Evolutionary conservation across 2,888 invertebrate genomes (phyloP), one percentile per base, ranked within the genome.

Genomic region (Oithona nana): DNA sequence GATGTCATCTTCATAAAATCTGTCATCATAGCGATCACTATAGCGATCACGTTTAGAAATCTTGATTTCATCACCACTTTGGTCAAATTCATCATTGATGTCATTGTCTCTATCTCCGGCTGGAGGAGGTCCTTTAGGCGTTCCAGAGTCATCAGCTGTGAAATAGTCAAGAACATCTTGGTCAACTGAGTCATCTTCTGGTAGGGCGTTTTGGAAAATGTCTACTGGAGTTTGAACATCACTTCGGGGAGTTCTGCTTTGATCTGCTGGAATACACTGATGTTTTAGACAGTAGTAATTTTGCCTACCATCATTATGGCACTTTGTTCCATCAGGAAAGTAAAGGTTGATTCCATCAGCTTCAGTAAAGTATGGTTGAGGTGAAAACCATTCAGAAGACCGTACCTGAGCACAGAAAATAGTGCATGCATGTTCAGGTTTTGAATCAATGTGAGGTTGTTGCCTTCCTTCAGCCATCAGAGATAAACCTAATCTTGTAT

Each of bases 291-390:
- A 85, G 71, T 79, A 86, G 74, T 81, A 84, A 71, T 84, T 77
- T 64, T 78, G 74, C 22, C 74, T 73, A 56, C 78, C 78, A 68
- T 82, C 81, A 68, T 77, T 76, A 70, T 86, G 83, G 70, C 86
- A 86, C 83, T 83, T 84, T 1, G 85, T 86, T 16, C 86, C 86
- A 73, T 86, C 86, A 0, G 86, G 86, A 70, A 85, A 83, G 73
- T 83, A 83, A 0, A 84, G 81, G 68, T 83, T 80, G 31, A 82
- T 74, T 6, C 83, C 83, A 3, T 57, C 26, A 48, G 81, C 76
- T 71, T 83, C 83, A 70, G 85, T 84, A 59, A 86, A 76, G 72
- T 86, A 84, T 16, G 84, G 76, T 3, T 84, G 77, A 1, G 86
- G 85, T 28, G 86, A 83, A 73, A 85, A 86, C 73, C 80, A 86